Evolutionary conservation across 2,113 vertebrate genomes (phyloP), one percentile per base, ranked within the genome.

Genomic region (Atlantisia rogersi): DNA sequence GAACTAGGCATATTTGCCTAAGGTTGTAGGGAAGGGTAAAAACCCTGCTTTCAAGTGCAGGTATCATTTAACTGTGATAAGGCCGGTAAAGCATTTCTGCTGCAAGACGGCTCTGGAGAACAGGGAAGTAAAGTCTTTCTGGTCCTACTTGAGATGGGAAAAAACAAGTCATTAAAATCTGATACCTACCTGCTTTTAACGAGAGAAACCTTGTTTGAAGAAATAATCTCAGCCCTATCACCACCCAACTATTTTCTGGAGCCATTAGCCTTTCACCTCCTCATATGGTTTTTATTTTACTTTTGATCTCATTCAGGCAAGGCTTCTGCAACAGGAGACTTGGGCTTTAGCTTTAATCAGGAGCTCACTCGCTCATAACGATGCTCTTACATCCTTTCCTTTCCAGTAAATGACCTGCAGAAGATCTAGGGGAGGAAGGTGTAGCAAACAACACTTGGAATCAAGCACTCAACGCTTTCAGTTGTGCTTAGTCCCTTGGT

Each of bases 91-190:
- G 83, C 83, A 82, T 90, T 86, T 95, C 48, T 96, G 87, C 88
- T 62, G 85, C 70, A 58, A 53, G 90, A 56, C 7, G 8, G 50
- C 65, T 69, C 58, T 44, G 75, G 81, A 79, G 92, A 95, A 91
- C 79, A 88, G 92, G 56, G 60, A 87, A 95, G 74, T 86, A 58
- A 94, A 93, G 77, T 70, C 74, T 97, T 90, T 94, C 84, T 88
- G 64, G 44, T 40, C n/a, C 79, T 82, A 42, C 75, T 46, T 3
- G 25, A 87, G 92, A 94, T 75, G 90, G 89, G 94, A 93, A 78
- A 87, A 85, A 85, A 24, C 90, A 96, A 96, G 94, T 94, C 91
- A 91, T 95, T 91, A 91, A 95, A 94, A 96, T 93, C 94, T 92
- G 89, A 93, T 90, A 95, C 80, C 80, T 97, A 82, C 86, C 75